Base-by-base conservation (phyloP, 2,797 vertebrate genomes). In the Notoglanidium macrostoma region DNA sequence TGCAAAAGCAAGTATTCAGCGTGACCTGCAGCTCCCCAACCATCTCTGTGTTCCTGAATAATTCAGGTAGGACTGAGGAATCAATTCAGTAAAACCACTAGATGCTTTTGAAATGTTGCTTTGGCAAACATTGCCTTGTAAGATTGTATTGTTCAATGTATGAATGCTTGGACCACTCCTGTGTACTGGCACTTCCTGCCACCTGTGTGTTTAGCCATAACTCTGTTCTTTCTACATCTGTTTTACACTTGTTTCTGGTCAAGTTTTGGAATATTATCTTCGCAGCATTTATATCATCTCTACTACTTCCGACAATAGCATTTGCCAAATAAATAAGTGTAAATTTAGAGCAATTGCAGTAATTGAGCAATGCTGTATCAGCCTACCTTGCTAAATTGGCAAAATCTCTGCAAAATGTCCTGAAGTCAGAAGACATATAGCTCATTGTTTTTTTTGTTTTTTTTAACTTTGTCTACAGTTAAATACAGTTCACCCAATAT, bases 401-500 rank as follows among this genome's bases (percentile, higher is more conserved):
- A 40, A 3, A 40, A 40, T 40, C 26, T 6, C 32, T 40, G 40
- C 40, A 40, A 40, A 40, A 40, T 40, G 40, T 40, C 40, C 40
- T 40, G 40, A 23, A 83, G 68, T 68, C 14, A 29, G 10, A 82
- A 82, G 15, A 46, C 23, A 29, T 7, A 2, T 67, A 46, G 61
- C 49, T 68, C n/a, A 61, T 17, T 63, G 12, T 2, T 46, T 65
- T 61, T 15, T 15, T 9, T 0, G 1, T 51, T 83, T 63, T 17
- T 55, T 86, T 17, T 79, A n/a, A 54, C n/a, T 21, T 26, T 85
- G 6, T 80, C 32, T 51, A 73, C 86, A 86, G 87, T 86, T 54
- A 91, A 86, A 88, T 91, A 89, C 54, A 89, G 68, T 61, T 11
- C 55, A 44, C 80, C 84, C 15, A 1, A 85, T n/a, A 86, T 88